These are phyloP conservation scores for Choristoneura rosaceana DNA, from an alignment of 2,888 invertebrate species.

Conservation along the genomic window DNA sequence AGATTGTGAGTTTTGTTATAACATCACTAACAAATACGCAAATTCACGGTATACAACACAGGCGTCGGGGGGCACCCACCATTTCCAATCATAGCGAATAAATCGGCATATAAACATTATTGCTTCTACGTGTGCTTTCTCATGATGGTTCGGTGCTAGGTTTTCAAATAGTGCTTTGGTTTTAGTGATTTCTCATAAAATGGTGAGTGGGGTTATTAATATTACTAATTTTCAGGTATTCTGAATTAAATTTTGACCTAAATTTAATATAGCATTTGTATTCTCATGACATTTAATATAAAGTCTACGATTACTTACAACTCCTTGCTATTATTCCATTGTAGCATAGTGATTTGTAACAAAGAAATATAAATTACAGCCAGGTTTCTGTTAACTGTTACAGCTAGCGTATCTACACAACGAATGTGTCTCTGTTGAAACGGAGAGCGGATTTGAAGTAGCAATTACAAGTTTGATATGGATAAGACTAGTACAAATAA, in stretches of 20 bases:
- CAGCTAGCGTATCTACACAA: background rate
- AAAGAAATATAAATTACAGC: slow-evolving; percentile 45
- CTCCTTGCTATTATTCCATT: slow-evolving; percentile 79
- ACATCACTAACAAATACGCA: slow-evolving; percentile 22
- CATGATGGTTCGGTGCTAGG: slow-evolving; percentile 37
- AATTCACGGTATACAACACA: slow-evolving; percentile 18
- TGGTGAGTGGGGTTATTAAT: slow-evolving; percentile 33
- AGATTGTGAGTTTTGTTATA: slow-evolving; percentile 29
- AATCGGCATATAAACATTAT: slow-evolving; percentile 34
- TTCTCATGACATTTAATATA: slow-evolving; percentile 31
- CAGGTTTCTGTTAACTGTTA: slow-evolving; percentile 34
- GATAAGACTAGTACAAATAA: no score
- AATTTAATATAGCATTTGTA: slow-evolving; percentile 8
- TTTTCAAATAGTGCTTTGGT: slow-evolving; percentile 38
- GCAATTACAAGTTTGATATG: no score
- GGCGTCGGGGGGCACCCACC: slow-evolving; percentile 35
- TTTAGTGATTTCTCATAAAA: slow-evolving; percentile 34
- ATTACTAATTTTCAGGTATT: slow-evolving; percentile 22
- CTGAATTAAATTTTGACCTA: slow-evolving; percentile 25
- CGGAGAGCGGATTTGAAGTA: no score
- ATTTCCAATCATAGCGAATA: slow-evolving; percentile 30
- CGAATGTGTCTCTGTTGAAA: background rate
- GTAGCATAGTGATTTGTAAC: slow-evolving; percentile 70
- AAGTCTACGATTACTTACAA: slow-evolving; percentile 73
- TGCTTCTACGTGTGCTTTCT: slow-evolving; percentile 36